Base-by-base conservation (phyloP, 2,797 vertebrate genomes). In the Protosalanx chinensis region DNA sequence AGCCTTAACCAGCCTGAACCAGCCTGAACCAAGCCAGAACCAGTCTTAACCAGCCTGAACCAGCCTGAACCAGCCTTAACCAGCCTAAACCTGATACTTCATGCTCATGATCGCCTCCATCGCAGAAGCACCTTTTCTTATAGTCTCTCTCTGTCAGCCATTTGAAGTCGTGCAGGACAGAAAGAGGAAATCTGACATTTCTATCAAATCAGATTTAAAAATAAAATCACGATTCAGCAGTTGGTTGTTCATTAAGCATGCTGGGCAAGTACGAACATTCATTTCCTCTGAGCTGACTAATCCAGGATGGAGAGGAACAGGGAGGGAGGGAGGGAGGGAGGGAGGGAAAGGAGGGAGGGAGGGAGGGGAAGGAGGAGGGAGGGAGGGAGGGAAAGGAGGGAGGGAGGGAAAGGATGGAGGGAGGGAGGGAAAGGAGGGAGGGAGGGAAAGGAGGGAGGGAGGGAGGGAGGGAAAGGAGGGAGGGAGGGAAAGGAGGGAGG, bases 121-220 rank as follows among this genome's bases (percentile, higher is more conserved):
- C 66, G 62, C 16, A 33, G 56, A 7, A 27, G 64, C 2, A 49
- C 2, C 15, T 29, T 29, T 46, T 29, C 41, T 51, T 23, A 13
- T 16, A 4, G 15, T 66, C 41, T 46, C 41, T 46, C 41, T 46
- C 41, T 46, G 41, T 12, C 41, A 13, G 41, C 41, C 41, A 46
- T 46, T 8, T 46, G 12, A 46, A 46, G 41, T 12, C 3, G 41
- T 6, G 27, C 41, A 66, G 53, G 62, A 72, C 51, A n/a, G 67
- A 56, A 46, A 46, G 64, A 20, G 27, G 71, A 62, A 67, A 61
- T 49, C 56, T 73, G 76, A 75, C 67, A 72, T 70, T 81, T 78
- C 51, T 49, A 64, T 78, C 71, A 71, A 12, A 72, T 65, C 29
- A 69, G 73, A 78, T 72, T 67, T 71, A 27, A 30, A 30, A 53